phyloP scores from a whole-genome alignment of 2,888 invertebrate genomes.

The Ectropis crepuscularia region DNA sequence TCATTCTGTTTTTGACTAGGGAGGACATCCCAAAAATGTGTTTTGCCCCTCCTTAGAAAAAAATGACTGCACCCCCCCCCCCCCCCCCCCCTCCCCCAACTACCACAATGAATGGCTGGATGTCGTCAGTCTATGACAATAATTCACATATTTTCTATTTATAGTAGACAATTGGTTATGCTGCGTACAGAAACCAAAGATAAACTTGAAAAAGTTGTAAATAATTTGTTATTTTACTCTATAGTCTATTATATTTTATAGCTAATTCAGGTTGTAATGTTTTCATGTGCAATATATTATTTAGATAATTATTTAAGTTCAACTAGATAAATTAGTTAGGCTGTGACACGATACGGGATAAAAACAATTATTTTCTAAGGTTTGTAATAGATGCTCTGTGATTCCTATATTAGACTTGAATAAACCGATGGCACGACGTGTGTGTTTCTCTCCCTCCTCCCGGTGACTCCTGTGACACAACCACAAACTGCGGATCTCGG shows the following conservation, averaged over 20 bases:
- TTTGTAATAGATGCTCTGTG: conserved; percentile 1
- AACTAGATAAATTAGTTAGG: conserved; percentile 10
- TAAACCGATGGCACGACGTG: conserved; percentile 16
- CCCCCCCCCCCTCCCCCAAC: no score
- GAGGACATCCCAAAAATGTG: no score
- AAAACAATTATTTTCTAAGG: neutral
- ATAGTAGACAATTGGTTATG: no score
- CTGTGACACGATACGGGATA: conserved; percentile 17
- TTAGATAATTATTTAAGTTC: conserved; percentile 1
- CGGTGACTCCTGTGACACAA: neutral
- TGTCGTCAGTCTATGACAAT: no score
- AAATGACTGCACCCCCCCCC: no score
- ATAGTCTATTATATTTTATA: neutral
- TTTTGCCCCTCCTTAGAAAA: no score
- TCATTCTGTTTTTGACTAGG: no score
- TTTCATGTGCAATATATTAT: conserved; percentile 4
- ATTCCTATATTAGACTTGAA: conserved; percentile 13
- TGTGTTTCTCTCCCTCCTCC: neutral
- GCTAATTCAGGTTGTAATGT: neutral
- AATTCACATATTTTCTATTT: no score
- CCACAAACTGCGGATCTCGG: no score
- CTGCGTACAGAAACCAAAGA: no score
- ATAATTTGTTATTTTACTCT: neutral
- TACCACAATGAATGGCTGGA: no score
- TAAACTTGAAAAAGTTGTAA: no score